Evolutionary conservation across 2,797 vertebrate genomes (phyloP), one percentile per base, ranked within the genome.

Genomic region (Periophthalmus magnuspinnatus): DNA sequence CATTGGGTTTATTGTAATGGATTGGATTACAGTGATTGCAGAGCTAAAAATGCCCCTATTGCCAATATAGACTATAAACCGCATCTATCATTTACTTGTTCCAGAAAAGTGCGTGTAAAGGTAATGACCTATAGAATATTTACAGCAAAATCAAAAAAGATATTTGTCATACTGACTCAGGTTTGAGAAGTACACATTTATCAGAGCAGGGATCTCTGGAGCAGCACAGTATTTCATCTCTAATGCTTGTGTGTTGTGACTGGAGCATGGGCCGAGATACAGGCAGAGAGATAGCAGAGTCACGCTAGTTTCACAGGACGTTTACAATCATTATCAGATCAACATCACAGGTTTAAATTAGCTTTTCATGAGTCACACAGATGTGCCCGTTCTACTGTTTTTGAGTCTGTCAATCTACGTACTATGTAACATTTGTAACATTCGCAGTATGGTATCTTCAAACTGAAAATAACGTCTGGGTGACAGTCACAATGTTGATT

Each of bases 171-270:
- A 28, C 11, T 58, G 24, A 28, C 56, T 58, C 54, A 21, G 33
- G 59, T 38, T 17, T 45, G 21, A 47, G 11, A 28, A 64, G 28
- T n/a, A 10, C 41, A 10, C 10, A n/a, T 65, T 34, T 19, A 65
- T 65, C 63, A 33, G 28, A 65, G 28, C 1, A 28, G n/a, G 45
- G 24, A 65, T 65, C 63, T 65, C 63, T 50, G 63, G 11, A 65
- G 28, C 45, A 13, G 63, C 47, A 33, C 45, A 65, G n/a, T 65
- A 50, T 52, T 65, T 65, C 63, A 52, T 52, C 14, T 65, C 45
- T 52, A 65, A 50, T 65, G 62, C 45, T 19, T 33, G 63, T 63
- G 64, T 67, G 65, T 55, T 67, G 54, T 57, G 50, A 57, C 65
- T 55, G 50, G 45, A 65, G 63, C 45, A 33, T 2, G 17, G 16